Evolutionary conservation across 1,140 invertebrate genomes (phyloP).

Genomic region (Lasioglossum albipes): DNA sequence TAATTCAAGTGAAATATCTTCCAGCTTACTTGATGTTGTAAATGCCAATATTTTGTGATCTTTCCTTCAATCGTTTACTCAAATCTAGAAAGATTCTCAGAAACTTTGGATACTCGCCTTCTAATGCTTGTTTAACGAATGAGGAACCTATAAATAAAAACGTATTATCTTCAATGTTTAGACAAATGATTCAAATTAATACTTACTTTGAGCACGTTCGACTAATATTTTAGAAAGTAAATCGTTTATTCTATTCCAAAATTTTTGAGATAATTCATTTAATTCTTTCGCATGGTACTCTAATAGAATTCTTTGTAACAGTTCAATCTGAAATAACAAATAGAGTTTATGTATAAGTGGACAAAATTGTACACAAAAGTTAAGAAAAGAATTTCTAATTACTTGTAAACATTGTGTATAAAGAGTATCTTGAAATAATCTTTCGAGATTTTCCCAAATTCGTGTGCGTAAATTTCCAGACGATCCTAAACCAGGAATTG

Average conservation of each 20-base stretch:
- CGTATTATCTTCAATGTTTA: neutral
- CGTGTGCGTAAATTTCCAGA: constrained; percentile 86
- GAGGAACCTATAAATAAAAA: constrained; percentile 77
- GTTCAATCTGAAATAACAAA: constrained; percentile 71
- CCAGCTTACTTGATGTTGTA: constrained; percentile 71
- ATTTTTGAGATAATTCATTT: constrained; percentile 79
- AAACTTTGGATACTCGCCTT: constrained; percentile 93
- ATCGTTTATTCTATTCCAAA: constrained; percentile 81
- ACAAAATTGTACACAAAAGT: neutral
- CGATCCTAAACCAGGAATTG: constrained; percentile 83
- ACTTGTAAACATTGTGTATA: constrained; percentile 86
- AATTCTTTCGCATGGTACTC: constrained; percentile 74
- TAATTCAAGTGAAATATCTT: constrained; percentile 25
- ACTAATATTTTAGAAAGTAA: constrained; percentile 80
- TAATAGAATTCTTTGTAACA: constrained; percentile 72
- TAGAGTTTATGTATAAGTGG: neutral
- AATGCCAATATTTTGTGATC: constrained; percentile 70
- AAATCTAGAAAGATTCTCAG: constrained; percentile 85
- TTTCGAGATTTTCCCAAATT: constrained; percentile 90
- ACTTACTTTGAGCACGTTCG: constrained; percentile 80
- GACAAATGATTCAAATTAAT: constrained; percentile 7
- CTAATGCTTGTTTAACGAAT: constrained; percentile 91
- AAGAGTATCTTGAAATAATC: constrained; percentile 86
- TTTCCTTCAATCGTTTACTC: constrained; percentile 82
- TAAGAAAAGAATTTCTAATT: constrained; percentile 64